Conservation (phyloP, 2,797 vertebrate genomes). For the Acipenser ruthenus region DNA sequence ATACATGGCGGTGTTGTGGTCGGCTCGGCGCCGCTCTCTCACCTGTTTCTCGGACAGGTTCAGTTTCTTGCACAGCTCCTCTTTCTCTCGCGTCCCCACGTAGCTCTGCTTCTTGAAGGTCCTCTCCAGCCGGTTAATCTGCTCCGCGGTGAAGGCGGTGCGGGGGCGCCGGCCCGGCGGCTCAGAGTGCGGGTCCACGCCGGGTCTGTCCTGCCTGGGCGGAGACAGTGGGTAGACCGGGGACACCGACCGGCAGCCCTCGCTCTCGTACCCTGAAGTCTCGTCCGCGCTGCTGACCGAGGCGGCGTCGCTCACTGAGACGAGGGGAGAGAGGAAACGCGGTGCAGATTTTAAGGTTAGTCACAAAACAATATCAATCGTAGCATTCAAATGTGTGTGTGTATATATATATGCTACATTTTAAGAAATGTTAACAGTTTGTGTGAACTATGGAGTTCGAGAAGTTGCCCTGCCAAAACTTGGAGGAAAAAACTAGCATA, state of each 20-base stretch:
- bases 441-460: too few relatives aligned
- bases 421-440: too few relatives aligned
- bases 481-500: too few relatives aligned
- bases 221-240: not conserved
- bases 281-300: constrained; percentile 53
- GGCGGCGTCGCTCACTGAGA: constrained; percentile 30
- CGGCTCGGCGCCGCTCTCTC: not conserved
- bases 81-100: constrained; percentile 63
- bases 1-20: too few relatives aligned
- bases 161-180: constrained; percentile 51
- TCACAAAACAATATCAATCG: not conserved
- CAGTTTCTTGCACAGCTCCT: constrained; percentile 61
- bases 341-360: not conserved
- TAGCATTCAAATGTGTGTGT: not conserved
- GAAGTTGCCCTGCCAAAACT: too few relatives aligned
- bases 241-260: constrained; percentile 28
- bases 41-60: constrained; percentile 70
- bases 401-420: too few relatives aligned
- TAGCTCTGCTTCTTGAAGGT: constrained; percentile 64
- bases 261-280: constrained; percentile 64
- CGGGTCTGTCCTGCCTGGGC: constrained; percentile 5
- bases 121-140: constrained; percentile 59
- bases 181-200: not conserved
- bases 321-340: not conserved
- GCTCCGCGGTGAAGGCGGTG: constrained; percentile 62